A percentile compares a stretch with the other conserved stretches of the same genome.
These are phyloP conservation scores for Melanostoma scalare DNA, from an alignment of 2,888 invertebrate genomes.

Conservation along the genomic window DNA sequence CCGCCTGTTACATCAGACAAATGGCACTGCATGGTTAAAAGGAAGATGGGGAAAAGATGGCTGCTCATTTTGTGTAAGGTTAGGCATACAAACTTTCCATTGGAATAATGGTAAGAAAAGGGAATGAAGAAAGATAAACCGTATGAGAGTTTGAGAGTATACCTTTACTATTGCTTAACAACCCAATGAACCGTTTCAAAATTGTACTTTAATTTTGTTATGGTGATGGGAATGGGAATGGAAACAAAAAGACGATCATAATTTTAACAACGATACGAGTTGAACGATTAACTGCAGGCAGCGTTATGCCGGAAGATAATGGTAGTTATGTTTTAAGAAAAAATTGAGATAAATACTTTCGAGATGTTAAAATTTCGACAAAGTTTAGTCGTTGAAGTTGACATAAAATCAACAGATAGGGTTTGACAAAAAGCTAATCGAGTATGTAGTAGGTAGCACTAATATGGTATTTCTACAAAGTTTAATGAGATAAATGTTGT, in stretches of 20 bases:
- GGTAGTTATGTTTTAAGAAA: constrained; percentile 7
- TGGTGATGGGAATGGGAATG: constrained; percentile 26
- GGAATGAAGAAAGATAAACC: background rate
- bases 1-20: constrained; percentile 22
- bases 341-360: background rate
- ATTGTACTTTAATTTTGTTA: constrained; percentile 30
- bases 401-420: too few relatives aligned
- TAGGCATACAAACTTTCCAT: constrained; percentile 15
- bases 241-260: constrained; percentile 7
- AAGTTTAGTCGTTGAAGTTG: too few relatives aligned
- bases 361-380: too few relatives aligned
- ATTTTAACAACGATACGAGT: constrained; percentile 4
- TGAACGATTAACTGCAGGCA: constrained; percentile 10
- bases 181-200: constrained; percentile 40
- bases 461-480: too few relatives aligned
- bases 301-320: constrained; percentile 33
- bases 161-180: constrained; percentile 17
- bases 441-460: too few relatives aligned
- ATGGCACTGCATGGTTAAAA: constrained; percentile 19
- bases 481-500: too few relatives aligned
- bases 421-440: too few relatives aligned
- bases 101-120: constrained; percentile 9
- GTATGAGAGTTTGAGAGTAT: constrained; percentile 1
- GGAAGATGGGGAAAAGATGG: background rate
- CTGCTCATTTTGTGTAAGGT: constrained; percentile 18